Evolutionary conservation across 2,888 invertebrate genomes (phyloP).

Genomic region (Ornithoptera priamus): DNA sequence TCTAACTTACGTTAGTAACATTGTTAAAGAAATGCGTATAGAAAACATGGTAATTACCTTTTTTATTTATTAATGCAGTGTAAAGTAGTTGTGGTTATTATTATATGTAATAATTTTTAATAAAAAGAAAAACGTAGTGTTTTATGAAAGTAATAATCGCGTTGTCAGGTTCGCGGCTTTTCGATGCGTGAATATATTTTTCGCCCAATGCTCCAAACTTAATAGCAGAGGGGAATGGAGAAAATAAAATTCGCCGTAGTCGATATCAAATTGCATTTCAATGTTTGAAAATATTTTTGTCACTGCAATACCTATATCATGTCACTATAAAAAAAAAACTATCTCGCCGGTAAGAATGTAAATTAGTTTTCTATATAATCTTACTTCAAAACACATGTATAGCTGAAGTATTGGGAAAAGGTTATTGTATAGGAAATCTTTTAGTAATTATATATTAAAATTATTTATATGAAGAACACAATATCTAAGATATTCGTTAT

Average conservation of each 20-base stretch:
- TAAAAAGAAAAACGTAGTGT: no score
- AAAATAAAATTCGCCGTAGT: conserved; percentile 28
- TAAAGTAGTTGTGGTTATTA: no score
- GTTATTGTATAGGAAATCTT: background rate
- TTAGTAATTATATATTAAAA: background rate
- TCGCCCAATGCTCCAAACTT: conserved; percentile 17
- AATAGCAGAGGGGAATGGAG: conserved; percentile 24
- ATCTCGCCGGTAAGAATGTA: background rate
- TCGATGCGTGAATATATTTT: conserved; percentile 23
- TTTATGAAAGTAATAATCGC: no score
- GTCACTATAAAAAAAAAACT: conserved; percentile 7
- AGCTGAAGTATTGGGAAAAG: background rate
- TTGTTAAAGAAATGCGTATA: background rate
- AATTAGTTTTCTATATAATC: background rate
- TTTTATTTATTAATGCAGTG: background rate
- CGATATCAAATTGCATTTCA: conserved; percentile 29
- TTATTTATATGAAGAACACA: no score
- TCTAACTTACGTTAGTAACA: background rate
- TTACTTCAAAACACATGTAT: background rate
- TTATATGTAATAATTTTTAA: no score
- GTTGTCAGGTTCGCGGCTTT: background rate
- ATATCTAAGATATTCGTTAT: no score
- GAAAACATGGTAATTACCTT: background rate
- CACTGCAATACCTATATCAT: conserved; percentile 17
- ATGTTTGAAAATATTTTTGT: conserved; percentile 28